Base-by-base conservation (phyloP, 2,888 invertebrate genomes). In the Buathra laborator region DNA sequence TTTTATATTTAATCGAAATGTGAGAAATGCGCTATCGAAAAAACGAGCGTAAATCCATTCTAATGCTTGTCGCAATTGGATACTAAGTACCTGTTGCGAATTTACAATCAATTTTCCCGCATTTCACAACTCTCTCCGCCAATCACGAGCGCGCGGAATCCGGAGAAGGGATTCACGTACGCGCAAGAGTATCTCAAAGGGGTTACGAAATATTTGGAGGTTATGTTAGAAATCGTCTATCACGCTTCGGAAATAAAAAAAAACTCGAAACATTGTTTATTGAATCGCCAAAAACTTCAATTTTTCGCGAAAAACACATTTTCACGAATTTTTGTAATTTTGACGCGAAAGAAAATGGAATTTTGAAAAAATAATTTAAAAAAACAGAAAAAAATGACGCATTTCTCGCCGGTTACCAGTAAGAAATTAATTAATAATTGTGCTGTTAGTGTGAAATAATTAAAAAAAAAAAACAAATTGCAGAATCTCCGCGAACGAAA, bases 371-470 rank as follows among this genome's bases (percentile, higher is more conserved):
- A 48, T 6, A 78, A 81, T 2, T 1, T 2, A 24, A 24, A 24
- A 3, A 24, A 24, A 2, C 24, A 24, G 2, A 1, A 24, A 2
- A 2, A 24, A 68, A 87, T 87, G 87, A 75, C 86, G 19, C 84
- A 85, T 43, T 89, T 88, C 83, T 87, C 88, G 7, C 87, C 88
- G 37, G 77, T 87, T 64, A 76, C 80, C 24, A 79, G 90, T 90
- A 84, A 88, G 88, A 75, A 71, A 44, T 64, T 81, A 24, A 6
- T 48, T 29, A 48, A n/a, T 56, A 29, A 29, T 68, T 19, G 46
- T 29, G 44, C 12, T 9, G 43, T 12, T 12, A 66, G 6, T 29
- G 29, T 7, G 6, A 62, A 72, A 43, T 24, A n/a, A 81, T 51
- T 5, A 71, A 46, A 32, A 32, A 72, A 64, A 44, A 29, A 53